These are phyloP conservation scores for Origma solitaria DNA, from an alignment of 2,113 vertebrate species.

Conservation along the genomic window DNA sequence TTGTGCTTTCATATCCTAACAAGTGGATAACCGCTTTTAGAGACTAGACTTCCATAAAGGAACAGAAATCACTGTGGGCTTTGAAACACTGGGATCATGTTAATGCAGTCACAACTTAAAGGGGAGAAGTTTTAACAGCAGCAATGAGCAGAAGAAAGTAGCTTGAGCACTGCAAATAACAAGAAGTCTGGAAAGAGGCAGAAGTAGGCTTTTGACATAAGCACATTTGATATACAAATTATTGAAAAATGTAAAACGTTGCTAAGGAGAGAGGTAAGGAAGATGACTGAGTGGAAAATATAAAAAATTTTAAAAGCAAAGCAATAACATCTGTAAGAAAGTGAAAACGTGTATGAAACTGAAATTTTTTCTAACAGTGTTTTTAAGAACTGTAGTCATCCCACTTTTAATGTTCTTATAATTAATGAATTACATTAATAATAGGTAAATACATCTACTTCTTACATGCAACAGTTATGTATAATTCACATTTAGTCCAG, in stretches of 20 bases:
- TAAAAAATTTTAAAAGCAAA: neutral
- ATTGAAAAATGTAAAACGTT: neutral
- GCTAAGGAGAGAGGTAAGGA: neutral
- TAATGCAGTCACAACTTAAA: neutral
- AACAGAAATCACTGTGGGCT: neutral
- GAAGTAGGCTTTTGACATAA: neutral
- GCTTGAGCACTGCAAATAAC: neutral
- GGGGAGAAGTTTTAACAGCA: neutral
- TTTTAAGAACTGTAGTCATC: neutral
- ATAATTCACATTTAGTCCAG: neutral
- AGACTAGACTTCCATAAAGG: neutral
- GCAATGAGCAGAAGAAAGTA: neutral
- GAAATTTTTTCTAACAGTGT: neutral
- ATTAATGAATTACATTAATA: neutral
- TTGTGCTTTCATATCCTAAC: neutral
- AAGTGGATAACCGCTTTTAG: neutral
- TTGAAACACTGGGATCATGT: neutral
- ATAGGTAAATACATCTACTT: neutral
- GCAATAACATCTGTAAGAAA: neutral
- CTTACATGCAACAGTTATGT: neutral
- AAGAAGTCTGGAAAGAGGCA: neutral
- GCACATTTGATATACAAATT: neutral
- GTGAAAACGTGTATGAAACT: neutral
- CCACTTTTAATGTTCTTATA: neutral
- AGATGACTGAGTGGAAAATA: neutral